Evolutionary conservation across 2,113 vertebrate species (phyloP).

Genomic region (Philantomba maxwellii): DNA sequence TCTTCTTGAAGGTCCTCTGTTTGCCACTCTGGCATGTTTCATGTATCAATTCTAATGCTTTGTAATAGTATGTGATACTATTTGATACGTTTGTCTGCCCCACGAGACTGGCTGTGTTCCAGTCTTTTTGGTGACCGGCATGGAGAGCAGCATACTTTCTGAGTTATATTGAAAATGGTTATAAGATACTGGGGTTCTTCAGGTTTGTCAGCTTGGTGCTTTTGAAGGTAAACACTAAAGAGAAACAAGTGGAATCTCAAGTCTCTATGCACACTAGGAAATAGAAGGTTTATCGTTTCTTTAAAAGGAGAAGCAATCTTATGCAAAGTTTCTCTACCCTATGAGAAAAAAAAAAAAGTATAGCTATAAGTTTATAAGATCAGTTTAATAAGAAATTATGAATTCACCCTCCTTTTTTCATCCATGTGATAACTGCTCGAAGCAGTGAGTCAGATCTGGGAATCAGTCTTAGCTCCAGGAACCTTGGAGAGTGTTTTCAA

Average conservation of each 20-base stretch:
- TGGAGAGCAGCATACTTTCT: background rate
- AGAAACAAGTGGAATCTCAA: slow-evolving; percentile 8
- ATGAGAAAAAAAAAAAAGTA: background rate
- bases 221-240: background rate
- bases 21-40: background rate
- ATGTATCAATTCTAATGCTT: background rate
- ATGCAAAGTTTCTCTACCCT: background rate
- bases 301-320: background rate
- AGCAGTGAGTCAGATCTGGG: background rate
- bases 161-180: background rate
- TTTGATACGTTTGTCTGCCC: background rate
- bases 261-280: background rate
- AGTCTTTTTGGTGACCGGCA: background rate
- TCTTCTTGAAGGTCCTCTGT: background rate
- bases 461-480: background rate
- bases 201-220: background rate
- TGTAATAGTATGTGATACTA: background rate
- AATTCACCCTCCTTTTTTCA: background rate
- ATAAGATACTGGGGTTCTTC: background rate
- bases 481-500: background rate
- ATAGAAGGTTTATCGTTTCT: background rate
- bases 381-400: background rate
- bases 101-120: background rate
- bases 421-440: background rate
- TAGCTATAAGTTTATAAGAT: background rate